These are phyloP conservation scores for Magallana nippona DNA, from an alignment of 2,888 invertebrate genomes.

Conservation along the genomic window DNA sequence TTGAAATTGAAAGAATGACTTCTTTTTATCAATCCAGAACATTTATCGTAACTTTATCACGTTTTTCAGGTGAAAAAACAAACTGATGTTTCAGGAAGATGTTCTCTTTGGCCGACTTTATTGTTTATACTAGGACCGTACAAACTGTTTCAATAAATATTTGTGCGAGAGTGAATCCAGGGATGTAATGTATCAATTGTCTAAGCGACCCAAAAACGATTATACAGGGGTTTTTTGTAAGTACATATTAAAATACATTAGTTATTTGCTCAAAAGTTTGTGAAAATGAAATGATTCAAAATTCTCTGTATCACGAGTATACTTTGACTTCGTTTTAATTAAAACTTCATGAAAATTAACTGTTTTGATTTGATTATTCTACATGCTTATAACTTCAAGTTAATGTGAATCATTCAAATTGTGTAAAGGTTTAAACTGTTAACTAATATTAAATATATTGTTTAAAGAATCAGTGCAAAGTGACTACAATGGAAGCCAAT, in stretches of 20 bases:
- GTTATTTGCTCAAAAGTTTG: no score
- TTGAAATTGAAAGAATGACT: neutral
- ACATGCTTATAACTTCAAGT: no score
- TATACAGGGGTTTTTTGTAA: no score
- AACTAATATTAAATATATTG: no score
- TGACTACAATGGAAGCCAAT: conserved; percentile 51
- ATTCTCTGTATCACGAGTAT: neutral
- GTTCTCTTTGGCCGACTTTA: neutral
- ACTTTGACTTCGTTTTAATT: no score
- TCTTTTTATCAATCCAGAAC: conserved; percentile 13
- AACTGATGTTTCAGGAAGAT: conserved; percentile 4
- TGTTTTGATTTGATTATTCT: no score
- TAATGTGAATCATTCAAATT: no score
- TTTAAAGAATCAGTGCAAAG: no score
- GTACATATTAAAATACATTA: no score
- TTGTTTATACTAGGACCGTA: neutral
- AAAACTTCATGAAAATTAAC: no score
- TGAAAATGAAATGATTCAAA: neutral
- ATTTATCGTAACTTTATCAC: conserved; percentile 25
- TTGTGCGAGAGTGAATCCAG: neutral
- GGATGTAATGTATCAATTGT: neutral
- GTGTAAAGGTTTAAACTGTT: no score
- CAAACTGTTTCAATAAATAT: neutral
- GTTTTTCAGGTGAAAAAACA: conserved; percentile 14
- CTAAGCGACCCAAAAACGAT: neutral